Conservation (phyloP, 2,113 vertebrate genomes). For the Chunga burmeisteri region DNA sequence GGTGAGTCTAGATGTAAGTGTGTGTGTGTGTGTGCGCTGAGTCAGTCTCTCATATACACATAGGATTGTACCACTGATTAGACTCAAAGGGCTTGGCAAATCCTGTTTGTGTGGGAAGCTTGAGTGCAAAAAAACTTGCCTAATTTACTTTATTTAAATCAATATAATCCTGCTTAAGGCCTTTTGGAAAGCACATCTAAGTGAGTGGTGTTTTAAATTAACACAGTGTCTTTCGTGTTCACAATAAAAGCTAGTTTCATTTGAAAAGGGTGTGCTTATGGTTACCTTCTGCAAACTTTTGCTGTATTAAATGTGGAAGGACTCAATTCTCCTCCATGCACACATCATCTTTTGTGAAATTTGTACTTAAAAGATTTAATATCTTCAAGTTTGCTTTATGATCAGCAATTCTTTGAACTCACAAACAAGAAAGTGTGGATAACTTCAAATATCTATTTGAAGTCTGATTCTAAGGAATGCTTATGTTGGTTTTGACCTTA, state of each 20-base stretch:
- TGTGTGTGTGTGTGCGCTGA: not conserved
- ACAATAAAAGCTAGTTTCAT: not conserved
- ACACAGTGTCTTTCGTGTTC: not conserved
- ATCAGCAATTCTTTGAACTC: constrained; percentile 15
- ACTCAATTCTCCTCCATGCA: not conserved
- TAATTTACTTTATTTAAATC: constrained; percentile 49
- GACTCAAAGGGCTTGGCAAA: not conserved
- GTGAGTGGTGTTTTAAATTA: not conserved
- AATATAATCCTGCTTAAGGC: not conserved
- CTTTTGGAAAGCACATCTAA: constrained; percentile 39
- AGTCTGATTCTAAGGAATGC: constrained; percentile 5
- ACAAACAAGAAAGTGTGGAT: not conserved
- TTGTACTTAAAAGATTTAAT: not conserved
- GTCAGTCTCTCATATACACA: not conserved
- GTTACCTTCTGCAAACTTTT: not conserved
- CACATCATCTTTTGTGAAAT: not conserved
- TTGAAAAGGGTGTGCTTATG: not conserved
- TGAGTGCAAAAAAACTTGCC: not conserved
- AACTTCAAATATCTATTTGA: constrained; percentile 25
- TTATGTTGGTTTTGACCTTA: constrained; percentile 17
- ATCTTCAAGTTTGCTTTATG: not conserved
- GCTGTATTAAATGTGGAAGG: not conserved
- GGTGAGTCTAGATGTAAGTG: not conserved
- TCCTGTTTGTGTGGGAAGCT: not conserved
- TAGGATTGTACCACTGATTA: not conserved